A percentile compares a stretch with the other conserved stretches of the same genome.
phyloP scores from a whole-genome alignment of 2,113 vertebrate genomes.

The Calypte anna region DNA sequence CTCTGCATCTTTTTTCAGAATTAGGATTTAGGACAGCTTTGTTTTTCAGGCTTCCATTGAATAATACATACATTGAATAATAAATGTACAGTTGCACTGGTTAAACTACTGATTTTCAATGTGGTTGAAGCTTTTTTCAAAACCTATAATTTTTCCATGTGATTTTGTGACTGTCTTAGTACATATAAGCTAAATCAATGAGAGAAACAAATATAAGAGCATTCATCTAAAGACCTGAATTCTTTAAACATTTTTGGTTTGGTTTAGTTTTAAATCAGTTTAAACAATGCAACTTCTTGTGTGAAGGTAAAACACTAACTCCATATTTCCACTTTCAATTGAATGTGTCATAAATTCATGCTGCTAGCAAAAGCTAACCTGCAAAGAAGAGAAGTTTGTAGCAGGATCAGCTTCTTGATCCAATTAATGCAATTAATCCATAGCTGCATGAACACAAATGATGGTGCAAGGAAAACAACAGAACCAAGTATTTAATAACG shows the following conservation, averaged over 20 bases:
- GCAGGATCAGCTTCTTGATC: not conserved
- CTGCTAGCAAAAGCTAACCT: slow-evolving; percentile 26
- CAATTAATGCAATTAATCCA: not conserved
- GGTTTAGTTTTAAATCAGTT: not conserved
- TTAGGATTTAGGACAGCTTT: slow-evolving; percentile 29
- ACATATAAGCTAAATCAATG: not conserved
- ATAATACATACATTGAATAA: not conserved
- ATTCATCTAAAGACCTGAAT: not conserved
- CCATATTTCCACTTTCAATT: not conserved
- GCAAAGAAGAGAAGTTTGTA: not conserved
- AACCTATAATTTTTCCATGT: not conserved
- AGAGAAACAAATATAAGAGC: not conserved
- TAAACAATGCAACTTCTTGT: slow-evolving; percentile 23
- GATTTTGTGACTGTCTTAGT: not conserved
- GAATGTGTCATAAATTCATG: not conserved
- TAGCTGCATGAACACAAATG: slow-evolving; percentile 29
- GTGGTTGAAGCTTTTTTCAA: not conserved
- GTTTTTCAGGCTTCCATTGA: not conserved
- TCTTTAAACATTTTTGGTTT: not conserved
- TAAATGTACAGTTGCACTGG: slow-evolving; percentile 7
- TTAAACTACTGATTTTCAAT: not conserved
- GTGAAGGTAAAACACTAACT: slow-evolving; percentile 39
- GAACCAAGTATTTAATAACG: not conserved
- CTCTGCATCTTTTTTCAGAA: slow-evolving; percentile 28
- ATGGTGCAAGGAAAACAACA: not conserved